A percentile compares a stretch with the other conserved stretches of the same genome.
Conservation (phyloP, 2,113 vertebrate species). For the Lampris megalopsis region DNA sequence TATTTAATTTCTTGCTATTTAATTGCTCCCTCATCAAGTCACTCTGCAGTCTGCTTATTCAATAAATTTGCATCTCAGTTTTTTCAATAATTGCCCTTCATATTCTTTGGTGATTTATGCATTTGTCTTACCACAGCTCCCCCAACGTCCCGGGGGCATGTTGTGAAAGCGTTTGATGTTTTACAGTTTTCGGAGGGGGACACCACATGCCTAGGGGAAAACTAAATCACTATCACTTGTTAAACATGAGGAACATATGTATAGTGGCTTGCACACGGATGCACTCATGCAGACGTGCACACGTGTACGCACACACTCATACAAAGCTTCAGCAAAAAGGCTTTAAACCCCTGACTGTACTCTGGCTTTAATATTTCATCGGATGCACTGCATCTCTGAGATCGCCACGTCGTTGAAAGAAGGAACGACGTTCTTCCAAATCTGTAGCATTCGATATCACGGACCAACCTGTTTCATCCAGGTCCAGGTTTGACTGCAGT, state of each 20-base stretch:
- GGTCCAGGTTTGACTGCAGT: slow-evolving; percentile 4
- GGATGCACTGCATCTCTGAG: slow-evolving; percentile 33
- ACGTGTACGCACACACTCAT: neutral
- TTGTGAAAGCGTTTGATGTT: slow-evolving; percentile 49
- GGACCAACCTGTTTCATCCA: slow-evolving; percentile 6
- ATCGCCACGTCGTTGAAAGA: slow-evolving; percentile 34
- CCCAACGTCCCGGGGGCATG: neutral
- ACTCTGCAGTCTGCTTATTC: slow-evolving; percentile 2
- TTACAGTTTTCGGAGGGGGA: slow-evolving; percentile 18
- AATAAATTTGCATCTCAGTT: slow-evolving; percentile 27
- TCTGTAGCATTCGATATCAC: slow-evolving; percentile 24
- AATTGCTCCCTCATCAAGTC: slow-evolving; percentile 4
- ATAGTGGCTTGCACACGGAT: slow-evolving; percentile 16
- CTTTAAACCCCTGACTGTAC: slow-evolving; percentile 42
- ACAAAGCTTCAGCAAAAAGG: slow-evolving; percentile 12
- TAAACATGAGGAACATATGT: slow-evolving; percentile 34
- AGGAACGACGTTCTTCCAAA: slow-evolving; percentile 8
- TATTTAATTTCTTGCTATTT: neutral
- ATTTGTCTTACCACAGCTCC: slow-evolving; percentile 29
- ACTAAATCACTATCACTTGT: slow-evolving; percentile 24
- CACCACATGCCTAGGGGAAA: neutral
- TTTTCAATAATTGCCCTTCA: slow-evolving; percentile 32
- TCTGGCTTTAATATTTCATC: slow-evolving; percentile 46
- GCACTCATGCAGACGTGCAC: neutral
- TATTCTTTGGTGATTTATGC: slow-evolving; percentile 15